Percentiles rank a stretch among this genome's conserved stretches.
These are phyloP conservation scores for Poeciliopsis prolifica DNA, from an alignment of 2,113 vertebrate genomes.

Conservation along the genomic window DNA sequence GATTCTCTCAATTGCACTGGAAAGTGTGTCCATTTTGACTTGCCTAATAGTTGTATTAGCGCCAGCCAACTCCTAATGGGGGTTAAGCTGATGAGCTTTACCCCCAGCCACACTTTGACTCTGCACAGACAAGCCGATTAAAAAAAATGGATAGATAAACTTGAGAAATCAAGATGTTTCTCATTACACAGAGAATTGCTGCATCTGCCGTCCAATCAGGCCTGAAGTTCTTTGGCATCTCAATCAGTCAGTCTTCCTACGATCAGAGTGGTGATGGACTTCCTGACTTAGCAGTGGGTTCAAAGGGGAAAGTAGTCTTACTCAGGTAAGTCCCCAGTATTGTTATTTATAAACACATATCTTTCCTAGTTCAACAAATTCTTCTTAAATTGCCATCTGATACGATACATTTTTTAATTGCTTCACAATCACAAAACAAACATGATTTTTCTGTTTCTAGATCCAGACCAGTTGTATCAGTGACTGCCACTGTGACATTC, in stretches of 20 bases:
- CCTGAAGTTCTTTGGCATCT: conserved; percentile 74
- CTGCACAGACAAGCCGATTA: too few species aligned
- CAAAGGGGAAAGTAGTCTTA: conserved; percentile 73
- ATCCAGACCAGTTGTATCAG: conserved; percentile 74
- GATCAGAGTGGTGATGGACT: conserved; percentile 70
- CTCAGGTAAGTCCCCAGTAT: conserved; percentile 66
- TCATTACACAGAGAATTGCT: conserved; percentile 66
- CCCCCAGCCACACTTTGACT: too few species aligned
- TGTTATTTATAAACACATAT: too few species aligned
- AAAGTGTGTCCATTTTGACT: too few species aligned
- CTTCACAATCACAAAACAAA: not conserved
- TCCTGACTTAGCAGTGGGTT: conserved; percentile 75
- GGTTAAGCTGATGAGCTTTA: too few species aligned
- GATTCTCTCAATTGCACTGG: too few species aligned
- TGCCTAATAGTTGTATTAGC: too few species aligned
- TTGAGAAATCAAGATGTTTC: not conserved
- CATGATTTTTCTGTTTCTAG: conserved; percentile 39
- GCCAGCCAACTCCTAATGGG: too few species aligned
- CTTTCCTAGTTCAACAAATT: too few species aligned
- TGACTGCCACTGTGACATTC: conserved; percentile 55
- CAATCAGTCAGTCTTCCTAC: conserved; percentile 69
- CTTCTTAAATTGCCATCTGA: too few species aligned
- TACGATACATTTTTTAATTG: not conserved
- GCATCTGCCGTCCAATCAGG: conserved; percentile 57
- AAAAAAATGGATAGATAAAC: too few species aligned